phyloP scores from a whole-genome alignment of 2,888 invertebrate genomes.

The Bimastos eiseni region DNA sequence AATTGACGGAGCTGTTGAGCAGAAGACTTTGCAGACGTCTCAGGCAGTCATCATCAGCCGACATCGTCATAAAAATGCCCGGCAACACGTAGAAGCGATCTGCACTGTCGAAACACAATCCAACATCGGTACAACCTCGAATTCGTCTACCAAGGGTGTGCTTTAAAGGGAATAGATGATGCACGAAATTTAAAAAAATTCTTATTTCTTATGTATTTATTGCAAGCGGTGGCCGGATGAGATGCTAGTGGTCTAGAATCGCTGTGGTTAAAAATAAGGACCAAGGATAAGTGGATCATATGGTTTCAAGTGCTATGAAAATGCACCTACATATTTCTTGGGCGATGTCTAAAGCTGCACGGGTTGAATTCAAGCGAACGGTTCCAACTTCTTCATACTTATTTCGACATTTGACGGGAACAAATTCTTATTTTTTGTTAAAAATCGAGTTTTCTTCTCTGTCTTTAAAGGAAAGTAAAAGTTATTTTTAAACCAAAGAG shows the following conservation, averaged over 20 bases:
- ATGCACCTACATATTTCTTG: not conserved
- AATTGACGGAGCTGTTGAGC: slow-evolving; percentile 16
- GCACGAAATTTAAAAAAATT: not conserved
- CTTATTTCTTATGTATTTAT: no score
- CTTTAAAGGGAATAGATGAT: no score
- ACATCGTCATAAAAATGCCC: not conserved
- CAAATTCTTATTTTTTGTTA: not conserved
- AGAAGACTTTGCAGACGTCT: not conserved
- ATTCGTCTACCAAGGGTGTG: not conserved
- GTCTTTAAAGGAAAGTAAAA: not conserved
- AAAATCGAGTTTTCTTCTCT: not conserved
- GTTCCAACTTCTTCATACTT: not conserved
- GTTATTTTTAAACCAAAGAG: not conserved
- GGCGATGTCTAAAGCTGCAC: not conserved
- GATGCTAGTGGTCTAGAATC: not conserved
- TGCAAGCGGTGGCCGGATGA: no score
- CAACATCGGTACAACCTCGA: not conserved
- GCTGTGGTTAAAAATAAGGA: not conserved
- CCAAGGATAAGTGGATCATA: not conserved
- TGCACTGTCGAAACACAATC: not conserved
- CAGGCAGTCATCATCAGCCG: not conserved
- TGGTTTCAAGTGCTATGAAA: not conserved
- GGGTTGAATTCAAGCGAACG: not conserved
- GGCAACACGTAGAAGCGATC: not conserved
- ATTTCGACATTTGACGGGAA: not conserved